A percentile compares a stretch with the other conserved stretches of the same genome.
Evolutionary conservation across 2,888 invertebrate genomes (phyloP).

Genomic region (Allophyes oxyacanthae): DNA sequence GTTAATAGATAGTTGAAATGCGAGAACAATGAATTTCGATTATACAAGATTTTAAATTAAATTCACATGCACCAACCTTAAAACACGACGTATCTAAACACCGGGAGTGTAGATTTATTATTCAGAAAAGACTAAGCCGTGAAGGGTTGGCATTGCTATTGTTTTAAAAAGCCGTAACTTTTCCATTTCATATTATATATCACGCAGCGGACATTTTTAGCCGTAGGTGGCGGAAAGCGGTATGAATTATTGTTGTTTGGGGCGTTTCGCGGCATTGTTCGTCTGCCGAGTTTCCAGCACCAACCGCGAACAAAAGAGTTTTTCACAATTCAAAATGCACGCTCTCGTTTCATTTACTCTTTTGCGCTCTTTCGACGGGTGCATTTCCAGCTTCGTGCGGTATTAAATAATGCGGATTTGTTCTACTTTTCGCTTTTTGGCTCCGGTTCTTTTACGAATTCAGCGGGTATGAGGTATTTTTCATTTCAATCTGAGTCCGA

Average conservation of each 20-base stretch:
- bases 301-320: slow-evolving; percentile 85
- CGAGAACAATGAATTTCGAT: slow-evolving; percentile 33
- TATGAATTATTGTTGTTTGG: slow-evolving; percentile 89
- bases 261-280: slow-evolving; percentile 86
- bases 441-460: slow-evolving; percentile 65
- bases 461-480: slow-evolving; percentile 60
- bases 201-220: slow-evolving; percentile 88
- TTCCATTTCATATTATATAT: slow-evolving; percentile 88
- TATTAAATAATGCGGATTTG: slow-evolving; percentile 86
- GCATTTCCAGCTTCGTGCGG: slow-evolving; percentile 85
- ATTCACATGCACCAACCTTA: slow-evolving; percentile 38
- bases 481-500: slow-evolving; percentile 54
- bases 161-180: slow-evolving; percentile 88
- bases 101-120: slow-evolving; percentile 67
- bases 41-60: slow-evolving; percentile 16
- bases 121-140: slow-evolving; percentile 73
- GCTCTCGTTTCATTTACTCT: slow-evolving; percentile 88
- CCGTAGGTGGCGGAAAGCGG: slow-evolving; percentile 88
- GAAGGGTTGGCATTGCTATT: slow-evolving; percentile 77
- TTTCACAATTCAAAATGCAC: slow-evolving; percentile 88
- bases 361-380: slow-evolving; percentile 85
- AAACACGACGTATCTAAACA: slow-evolving; percentile 55
- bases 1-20: slow-evolving; percentile 70
- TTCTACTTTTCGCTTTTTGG: slow-evolving; percentile 78
- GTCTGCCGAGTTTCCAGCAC: slow-evolving; percentile 79